phyloP scores from a whole-genome alignment of 2,797 vertebrate genomes.

The Meriones psammophilus region DNA sequence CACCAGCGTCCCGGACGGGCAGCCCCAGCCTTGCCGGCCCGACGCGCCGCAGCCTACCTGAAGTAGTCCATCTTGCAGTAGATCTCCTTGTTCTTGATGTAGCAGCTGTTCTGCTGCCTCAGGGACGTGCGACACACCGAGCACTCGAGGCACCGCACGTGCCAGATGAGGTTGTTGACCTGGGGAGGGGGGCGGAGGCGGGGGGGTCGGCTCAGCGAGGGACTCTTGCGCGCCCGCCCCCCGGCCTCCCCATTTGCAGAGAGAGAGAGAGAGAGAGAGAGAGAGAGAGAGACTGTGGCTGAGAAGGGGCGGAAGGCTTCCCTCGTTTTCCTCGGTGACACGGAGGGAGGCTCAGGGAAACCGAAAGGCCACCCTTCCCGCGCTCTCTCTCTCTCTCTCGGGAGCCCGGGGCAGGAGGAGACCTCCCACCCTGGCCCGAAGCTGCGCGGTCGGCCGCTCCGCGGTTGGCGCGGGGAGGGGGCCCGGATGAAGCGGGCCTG shows the following conservation, averaged over 20 bases:
- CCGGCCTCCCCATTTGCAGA: conserved; percentile 31
- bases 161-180: conserved; percentile 99
- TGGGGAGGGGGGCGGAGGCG: conserved; percentile 85
- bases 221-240: background rate
- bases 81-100: conserved; percentile 99
- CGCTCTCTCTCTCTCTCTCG: background rate
- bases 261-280: background rate
- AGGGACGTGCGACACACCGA: conserved; percentile 98
- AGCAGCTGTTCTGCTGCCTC: conserved; percentile 99
- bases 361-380: conserved; percentile 6
- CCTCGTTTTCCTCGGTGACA: conserved; percentile 36
- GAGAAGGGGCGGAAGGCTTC: background rate
- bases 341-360: conserved; percentile 6
- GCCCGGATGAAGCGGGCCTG: background rate
- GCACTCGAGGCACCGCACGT: conserved; percentile 98
- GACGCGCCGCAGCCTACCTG: conserved; percentile 92
- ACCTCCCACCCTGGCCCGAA: background rate
- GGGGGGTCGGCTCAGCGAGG: conserved; percentile 54
- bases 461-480: background rate
- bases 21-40: background rate
- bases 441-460: fast-evolving
- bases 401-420: background rate
- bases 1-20: background rate
- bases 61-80: conserved; percentile 99
- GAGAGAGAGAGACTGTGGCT: background rate